These are phyloP conservation scores for Cavia aperea DNA, from an alignment of 2,113 vertebrate genomes.

Conservation along the genomic window DNA sequence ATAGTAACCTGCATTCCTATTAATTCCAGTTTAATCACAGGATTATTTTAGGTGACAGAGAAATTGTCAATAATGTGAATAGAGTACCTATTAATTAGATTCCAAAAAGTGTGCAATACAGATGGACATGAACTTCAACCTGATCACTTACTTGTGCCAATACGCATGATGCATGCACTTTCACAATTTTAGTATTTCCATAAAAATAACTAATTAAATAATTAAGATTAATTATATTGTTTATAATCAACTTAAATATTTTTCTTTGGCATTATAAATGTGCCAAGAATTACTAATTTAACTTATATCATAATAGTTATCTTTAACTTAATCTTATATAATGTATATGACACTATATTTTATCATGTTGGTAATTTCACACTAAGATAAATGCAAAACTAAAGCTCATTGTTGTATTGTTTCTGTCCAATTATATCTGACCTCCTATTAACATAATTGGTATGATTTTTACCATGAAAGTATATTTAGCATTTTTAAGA, in stretches of 20 bases:
- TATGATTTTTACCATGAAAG: neutral
- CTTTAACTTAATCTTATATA: neutral
- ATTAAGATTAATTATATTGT: neutral
- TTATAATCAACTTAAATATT: neutral
- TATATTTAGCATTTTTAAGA: neutral
- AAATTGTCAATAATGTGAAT: neutral
- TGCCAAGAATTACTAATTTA: slow-evolving; percentile 1
- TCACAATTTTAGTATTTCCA: neutral
- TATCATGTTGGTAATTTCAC: neutral
- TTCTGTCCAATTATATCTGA: neutral
- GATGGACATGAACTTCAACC: accelerated
- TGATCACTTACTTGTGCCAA: neutral
- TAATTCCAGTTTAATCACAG: neutral
- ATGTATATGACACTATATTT: neutral
- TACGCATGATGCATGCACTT: neutral
- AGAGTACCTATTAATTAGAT: neutral
- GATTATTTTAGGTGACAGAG: neutral
- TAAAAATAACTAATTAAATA: neutral
- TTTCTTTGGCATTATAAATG: neutral
- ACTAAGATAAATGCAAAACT: neutral
- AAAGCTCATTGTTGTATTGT: neutral
- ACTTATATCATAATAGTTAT: neutral
- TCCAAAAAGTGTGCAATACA: neutral
- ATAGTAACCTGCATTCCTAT: neutral
- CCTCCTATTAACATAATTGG: neutral